Evolutionary conservation across 30 jellyfish, hydroid and myxozoan genomes (phyloP), one percentile per base, ranked within the genome.

Genomic region (Mastigias papua): DNA sequence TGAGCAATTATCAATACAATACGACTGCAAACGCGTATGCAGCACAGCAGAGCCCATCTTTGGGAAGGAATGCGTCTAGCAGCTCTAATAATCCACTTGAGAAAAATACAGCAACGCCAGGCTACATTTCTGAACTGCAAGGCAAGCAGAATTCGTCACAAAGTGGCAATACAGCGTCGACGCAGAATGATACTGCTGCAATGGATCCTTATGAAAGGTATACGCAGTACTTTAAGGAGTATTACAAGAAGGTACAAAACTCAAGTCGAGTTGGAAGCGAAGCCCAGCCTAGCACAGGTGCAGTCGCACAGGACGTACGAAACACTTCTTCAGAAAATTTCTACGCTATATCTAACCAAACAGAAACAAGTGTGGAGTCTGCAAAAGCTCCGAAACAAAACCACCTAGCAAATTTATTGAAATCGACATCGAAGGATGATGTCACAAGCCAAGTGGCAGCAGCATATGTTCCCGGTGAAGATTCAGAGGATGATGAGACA

Each of bases 401-500:
- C 15, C 21, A 22, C 34, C 35, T 49, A 35, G 46, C 61, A 27
- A n/a, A 72, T 16, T 15, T 26, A 37, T 20, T 49, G 68, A 10
- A 23, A 21, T 22, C 88, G 34, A 34, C 65, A 1, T n/a, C 88
- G 17, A 80, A 80, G 26, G 81, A 19, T 37, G 73, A 22, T 42
- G 57, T 28, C 13, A 31, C 54, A 61, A 11, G 31, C 78, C 23
- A 33, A 33, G 68, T n/a, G 0, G 35, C 60, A 80, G 32, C 70
- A 27, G 30, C 81, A 17, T 65, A 50, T 48, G 90, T 27, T 8
- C 21, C 78, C 0, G 78, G 64, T 48, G 90, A 80, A 0, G 80
- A 62, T 29, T 69, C 69, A 32, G 82, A 64, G 50, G 73, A 42
- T 82, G 94, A 85, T 60, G 87, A 85, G 48, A 57, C 76, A 21